Evolutionary conservation across 2,797 vertebrate species (phyloP), one percentile per base, ranked within the genome.

Genomic region (Myripristis murdjan): DNA sequence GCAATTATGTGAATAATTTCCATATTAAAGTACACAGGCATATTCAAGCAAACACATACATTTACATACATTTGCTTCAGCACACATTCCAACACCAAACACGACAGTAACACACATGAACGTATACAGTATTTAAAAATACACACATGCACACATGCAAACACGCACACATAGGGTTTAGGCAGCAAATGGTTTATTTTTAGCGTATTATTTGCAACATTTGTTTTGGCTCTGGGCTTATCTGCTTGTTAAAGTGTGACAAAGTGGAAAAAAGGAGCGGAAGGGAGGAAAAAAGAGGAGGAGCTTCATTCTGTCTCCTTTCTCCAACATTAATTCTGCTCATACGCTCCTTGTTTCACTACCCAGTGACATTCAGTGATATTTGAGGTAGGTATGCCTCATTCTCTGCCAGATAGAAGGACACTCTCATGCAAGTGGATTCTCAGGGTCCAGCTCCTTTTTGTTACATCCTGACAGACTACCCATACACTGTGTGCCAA

Each of bases 1-100:
- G 90, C 88, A 90, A 88, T 87, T 78, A 87, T 76, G 49, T 77
- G 87, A 90, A 85, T 86, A 69, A 87, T 93, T 90, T 91, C 85
- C 79, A 84, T 86, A 83, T 85, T 80, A 77, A 77, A 83, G 69
- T 69, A 76, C 65, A 82, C 70, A 76, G 33, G 75, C 70, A 49
- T 59, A 62, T 23, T 37, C 68, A 65, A 41, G 75, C 70, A 49
- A 53, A 62, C n/a, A 39, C 67, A 65, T 67, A 74, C 59, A 77
- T 90, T 78, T 84, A 54, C 84, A 86, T 88, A 60, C 10, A 77
- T 85, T 78, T 70, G 56, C 61, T 59, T 15, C 15, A 15, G 61
- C 68, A 51, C 72, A 75, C 44, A 64, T 37, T 74, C 54, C 28
- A 65, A 41, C 28, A 18, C 20, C 46, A 47, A 14, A 55, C 18